Evolutionary conservation across 1,140 invertebrate species (phyloP).

Genomic region (Hesperophylax magnus): DNA sequence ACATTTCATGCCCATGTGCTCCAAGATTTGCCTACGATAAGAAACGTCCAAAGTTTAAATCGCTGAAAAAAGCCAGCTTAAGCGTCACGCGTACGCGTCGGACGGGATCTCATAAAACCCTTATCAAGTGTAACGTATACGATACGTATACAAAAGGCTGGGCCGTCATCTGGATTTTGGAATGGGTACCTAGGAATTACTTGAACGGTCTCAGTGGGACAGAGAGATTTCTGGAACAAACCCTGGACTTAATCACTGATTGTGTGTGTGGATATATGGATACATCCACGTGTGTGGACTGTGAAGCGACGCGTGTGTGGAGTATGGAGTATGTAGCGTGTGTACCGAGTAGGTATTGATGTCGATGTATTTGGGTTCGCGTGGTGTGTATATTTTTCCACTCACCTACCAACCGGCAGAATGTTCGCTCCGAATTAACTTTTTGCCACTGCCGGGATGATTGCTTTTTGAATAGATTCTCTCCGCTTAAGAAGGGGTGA

Average conservation of each 20-base stretch:
- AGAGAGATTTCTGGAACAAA: constrained; percentile 32
- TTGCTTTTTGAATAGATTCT: constrained; percentile 50
- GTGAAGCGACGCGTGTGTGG: too few species aligned
- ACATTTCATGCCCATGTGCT: not conserved
- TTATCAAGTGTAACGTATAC: constrained; percentile 52
- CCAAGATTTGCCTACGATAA: constrained; percentile 11
- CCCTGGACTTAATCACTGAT: constrained; percentile 52
- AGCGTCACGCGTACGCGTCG: constrained; percentile 44
- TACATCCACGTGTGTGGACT: not conserved
- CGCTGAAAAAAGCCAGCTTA: constrained; percentile 34
- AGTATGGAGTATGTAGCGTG: too few species aligned
- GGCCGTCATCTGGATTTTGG: constrained; percentile 47
- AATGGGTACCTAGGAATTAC: constrained; percentile 42
- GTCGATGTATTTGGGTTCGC: not conserved
- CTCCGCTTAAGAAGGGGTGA: constrained; percentile 30
- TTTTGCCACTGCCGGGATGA: constrained; percentile 45
- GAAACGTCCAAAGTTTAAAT: constrained; percentile 20
- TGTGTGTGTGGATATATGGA: constrained; percentile 43
- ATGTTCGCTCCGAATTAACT: constrained; percentile 40
- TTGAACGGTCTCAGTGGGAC: constrained; percentile 23
- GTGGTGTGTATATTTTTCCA: constrained; percentile 27
- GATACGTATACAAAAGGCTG: constrained; percentile 47
- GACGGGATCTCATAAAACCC: constrained; percentile 55
- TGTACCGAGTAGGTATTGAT: not conserved
- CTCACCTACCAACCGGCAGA: not conserved